phyloP scores from a whole-genome alignment of 64 coral and sea anemone species.

The Catalaphyllia jardinei region DNA sequence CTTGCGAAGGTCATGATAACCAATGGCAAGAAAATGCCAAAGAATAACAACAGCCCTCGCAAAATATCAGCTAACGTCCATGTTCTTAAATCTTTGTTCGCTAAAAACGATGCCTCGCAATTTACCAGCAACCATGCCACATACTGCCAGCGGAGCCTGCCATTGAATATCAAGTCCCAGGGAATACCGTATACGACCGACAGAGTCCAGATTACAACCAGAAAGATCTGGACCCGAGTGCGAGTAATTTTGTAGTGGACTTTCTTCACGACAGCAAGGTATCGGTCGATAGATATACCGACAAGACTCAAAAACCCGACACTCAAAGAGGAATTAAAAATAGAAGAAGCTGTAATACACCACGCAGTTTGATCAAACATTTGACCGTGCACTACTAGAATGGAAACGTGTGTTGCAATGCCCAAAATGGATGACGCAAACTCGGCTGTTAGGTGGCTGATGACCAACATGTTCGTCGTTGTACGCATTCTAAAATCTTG shows the following conservation, averaged over 20 bases:
- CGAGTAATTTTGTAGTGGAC: slow-evolving; percentile 55
- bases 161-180: slow-evolving; percentile 31
- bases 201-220: slow-evolving; percentile 45
- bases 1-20: slow-evolving; percentile 37
- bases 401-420: slow-evolving; percentile 46
- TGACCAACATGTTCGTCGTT: slow-evolving; percentile 50
- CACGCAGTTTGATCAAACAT: background rate
- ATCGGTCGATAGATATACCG: slow-evolving; percentile 62
- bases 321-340: background rate
- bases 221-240: slow-evolving; percentile 50
- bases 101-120: slow-evolving; percentile 13
- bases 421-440: slow-evolving; percentile 51
- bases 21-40: slow-evolving; percentile 23
- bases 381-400: slow-evolving; percentile 9
- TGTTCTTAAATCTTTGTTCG: background rate
- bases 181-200: slow-evolving; percentile 52
- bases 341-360: too few relatives aligned
- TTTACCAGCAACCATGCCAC: slow-evolving; percentile 63
- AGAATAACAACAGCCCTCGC: background rate
- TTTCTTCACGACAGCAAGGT: slow-evolving; percentile 68
- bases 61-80: slow-evolving; percentile 6
- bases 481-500: slow-evolving; percentile 58
- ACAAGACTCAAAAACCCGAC: slow-evolving; percentile 53
- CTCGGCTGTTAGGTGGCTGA: slow-evolving; percentile 63
- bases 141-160: slow-evolving; percentile 21